Conservation (phyloP, 2,888 invertebrate genomes). For the Congeria kusceri region DNA sequence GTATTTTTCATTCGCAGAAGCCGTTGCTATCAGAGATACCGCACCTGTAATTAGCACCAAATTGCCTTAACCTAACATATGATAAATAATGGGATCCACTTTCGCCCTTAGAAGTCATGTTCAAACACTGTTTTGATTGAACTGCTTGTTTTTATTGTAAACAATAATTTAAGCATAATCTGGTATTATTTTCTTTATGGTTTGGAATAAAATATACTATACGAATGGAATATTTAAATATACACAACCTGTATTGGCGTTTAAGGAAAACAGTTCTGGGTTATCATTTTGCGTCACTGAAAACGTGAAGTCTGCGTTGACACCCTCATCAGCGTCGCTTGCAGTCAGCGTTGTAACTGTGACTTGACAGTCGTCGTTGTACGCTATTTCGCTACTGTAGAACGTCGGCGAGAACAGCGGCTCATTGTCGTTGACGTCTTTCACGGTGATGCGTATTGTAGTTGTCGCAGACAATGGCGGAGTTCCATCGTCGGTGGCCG, state of each 20-base stretch:
- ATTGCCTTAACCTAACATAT: no score
- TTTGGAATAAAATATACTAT: no score
- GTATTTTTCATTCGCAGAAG: conserved; percentile 62
- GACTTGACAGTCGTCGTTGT: conserved; percentile 71
- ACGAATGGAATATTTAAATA: no score
- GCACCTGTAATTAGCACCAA: conserved; percentile 51
- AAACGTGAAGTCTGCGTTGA: conserved; percentile 73
- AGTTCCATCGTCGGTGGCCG: conserved; percentile 95
- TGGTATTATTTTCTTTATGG: no score
- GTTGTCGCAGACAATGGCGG: conserved; percentile 95
- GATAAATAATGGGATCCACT: no score
- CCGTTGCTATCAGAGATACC: conserved; percentile 58
- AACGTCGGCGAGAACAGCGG: conserved; percentile 73
- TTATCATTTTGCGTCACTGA: conserved; percentile 61
- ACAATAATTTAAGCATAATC: no score
- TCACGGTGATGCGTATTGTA: conserved; percentile 84
- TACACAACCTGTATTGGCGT: conserved; percentile 60
- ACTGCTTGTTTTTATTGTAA: no score
- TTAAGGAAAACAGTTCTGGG: conserved; percentile 67
- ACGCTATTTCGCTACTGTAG: conserved; percentile 76
- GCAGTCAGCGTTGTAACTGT: conserved; percentile 74
- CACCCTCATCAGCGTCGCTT: conserved; percentile 75
- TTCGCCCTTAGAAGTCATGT: no score
- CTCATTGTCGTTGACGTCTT: conserved; percentile 75
- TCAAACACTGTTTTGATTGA: no score